Percentiles rank a stretch among this genome's conserved stretches.
Conservation (phyloP, 2,113 vertebrate species). For the Diglossa brunneiventris region DNA sequence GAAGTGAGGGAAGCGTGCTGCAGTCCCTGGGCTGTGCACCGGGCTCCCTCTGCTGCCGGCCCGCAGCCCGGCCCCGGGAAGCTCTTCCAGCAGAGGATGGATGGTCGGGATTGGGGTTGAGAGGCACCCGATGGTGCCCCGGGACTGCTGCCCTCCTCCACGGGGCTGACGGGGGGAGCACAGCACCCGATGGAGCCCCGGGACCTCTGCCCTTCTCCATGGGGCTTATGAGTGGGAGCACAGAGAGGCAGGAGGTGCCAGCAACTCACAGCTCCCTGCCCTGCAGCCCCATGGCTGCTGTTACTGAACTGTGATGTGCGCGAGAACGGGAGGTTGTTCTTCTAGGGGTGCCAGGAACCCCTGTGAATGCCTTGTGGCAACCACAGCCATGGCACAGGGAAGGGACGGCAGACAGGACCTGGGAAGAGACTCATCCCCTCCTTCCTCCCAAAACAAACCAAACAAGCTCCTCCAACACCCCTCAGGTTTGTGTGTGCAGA, state of each 20-base stretch:
- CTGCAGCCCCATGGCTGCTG: not conserved
- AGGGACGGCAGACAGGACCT: not conserved
- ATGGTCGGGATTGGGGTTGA: fast-evolving
- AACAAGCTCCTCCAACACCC: not conserved
- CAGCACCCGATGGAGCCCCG: too few relatives aligned
- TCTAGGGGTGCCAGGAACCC: not conserved
- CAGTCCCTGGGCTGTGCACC: not conserved
- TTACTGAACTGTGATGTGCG: fast-evolving
- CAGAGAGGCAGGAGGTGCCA: not conserved
- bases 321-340: fast-evolving
- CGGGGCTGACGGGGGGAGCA: fast-evolving
- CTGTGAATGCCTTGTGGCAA: fast-evolving
- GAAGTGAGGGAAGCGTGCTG: fast-evolving
- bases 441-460: not conserved
- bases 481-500: not conserved
- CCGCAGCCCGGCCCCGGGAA: not conserved
- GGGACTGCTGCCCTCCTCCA: fast-evolving
- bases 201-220: too few relatives aligned
- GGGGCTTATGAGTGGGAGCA: too few relatives aligned
- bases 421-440: not conserved
- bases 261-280: not conserved
- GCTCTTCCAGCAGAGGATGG: not conserved
- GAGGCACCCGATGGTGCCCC: fast-evolving
- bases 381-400: not conserved
- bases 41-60: conserved; percentile 42